These are phyloP conservation scores for Meleagris gallopavo DNA, from an alignment of 2,113 vertebrate genomes.

Conservation along the genomic window DNA sequence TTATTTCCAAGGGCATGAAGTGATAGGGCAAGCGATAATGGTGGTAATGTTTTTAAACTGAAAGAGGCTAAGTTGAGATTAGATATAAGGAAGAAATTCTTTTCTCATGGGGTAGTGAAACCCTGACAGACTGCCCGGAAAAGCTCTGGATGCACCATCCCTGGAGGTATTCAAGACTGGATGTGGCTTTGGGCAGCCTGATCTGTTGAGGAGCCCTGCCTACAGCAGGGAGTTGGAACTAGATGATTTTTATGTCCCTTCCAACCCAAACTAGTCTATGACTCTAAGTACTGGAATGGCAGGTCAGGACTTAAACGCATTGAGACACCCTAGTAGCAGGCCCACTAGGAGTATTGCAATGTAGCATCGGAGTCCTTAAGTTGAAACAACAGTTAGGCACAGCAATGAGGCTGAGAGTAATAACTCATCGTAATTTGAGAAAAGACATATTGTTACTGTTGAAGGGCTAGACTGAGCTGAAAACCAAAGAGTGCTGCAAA, in stretches of 20 bases:
- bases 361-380: neutral
- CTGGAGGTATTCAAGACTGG: neutral
- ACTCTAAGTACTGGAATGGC: neutral
- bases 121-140: neutral
- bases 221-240: neutral
- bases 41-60: neutral
- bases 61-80: neutral
- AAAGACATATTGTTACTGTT: neutral
- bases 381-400: neutral
- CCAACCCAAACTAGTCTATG: neutral
- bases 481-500: neutral
- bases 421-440: neutral
- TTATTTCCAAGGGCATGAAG: neutral
- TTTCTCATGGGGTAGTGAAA: neutral
- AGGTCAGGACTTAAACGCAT: fast-evolving
- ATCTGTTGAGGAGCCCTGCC: neutral
- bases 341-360: neutral
- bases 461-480: neutral
- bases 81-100: neutral
- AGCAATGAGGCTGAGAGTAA: neutral
- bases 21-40: neutral
- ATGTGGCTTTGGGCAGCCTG: neutral
- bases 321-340: neutral
- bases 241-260: neutral
- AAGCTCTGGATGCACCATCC: neutral